Base-by-base conservation (phyloP, 2,888 invertebrate genomes). In the Steinernema hermaphroditum region DNA sequence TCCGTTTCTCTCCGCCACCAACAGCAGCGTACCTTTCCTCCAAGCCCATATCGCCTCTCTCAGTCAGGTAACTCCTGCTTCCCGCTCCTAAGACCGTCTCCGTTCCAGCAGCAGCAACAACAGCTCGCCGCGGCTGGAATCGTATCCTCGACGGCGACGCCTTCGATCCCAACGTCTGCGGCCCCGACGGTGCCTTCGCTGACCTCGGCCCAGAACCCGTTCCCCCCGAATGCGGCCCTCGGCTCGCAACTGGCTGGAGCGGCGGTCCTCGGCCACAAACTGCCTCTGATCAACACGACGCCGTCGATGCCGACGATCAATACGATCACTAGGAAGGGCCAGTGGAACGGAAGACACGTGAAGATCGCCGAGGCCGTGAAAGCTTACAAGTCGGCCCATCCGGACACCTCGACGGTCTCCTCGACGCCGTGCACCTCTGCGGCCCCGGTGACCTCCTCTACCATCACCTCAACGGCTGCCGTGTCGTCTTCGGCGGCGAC, bases 221-320 rank as follows among this genome's bases (percentile, higher is more conserved):
- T 54, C 27, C 54, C 54, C 24, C 54, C 22, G 27, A 54, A 54
- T 16, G 54, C 54, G 9, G 22, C 54, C 6, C 54, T 54, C 27
- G 54, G 54, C 2, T 54, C 54, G 54, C 54, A 54, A 16, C 54
- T 54, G 24, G 54, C 54, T 27, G 54, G 54, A 22, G 54, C 54
- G n/a, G 54, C 54, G 27, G 19, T 54, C 4, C 27, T 54, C 19
- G 54, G 54, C 12, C 19, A 54, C 54, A 54, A 54, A 27, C 4
- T 46, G 46, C 54, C 22, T 9, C 54, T 54, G 54, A 54, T 54
- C 24, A 27, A 27, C 27, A 6, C 27, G 2, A 27, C 54, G 22
- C 12, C 22, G 6, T 54, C 54, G 27, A 9, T 22, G 2, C 54
- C 54, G 24, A 19, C 46, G 4, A 37, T 37, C 37, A 37, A 37